These are phyloP conservation scores for Pristionchus exspectatus DNA, from an alignment of 2,888 invertebrate species.

Conservation along the genomic window DNA sequence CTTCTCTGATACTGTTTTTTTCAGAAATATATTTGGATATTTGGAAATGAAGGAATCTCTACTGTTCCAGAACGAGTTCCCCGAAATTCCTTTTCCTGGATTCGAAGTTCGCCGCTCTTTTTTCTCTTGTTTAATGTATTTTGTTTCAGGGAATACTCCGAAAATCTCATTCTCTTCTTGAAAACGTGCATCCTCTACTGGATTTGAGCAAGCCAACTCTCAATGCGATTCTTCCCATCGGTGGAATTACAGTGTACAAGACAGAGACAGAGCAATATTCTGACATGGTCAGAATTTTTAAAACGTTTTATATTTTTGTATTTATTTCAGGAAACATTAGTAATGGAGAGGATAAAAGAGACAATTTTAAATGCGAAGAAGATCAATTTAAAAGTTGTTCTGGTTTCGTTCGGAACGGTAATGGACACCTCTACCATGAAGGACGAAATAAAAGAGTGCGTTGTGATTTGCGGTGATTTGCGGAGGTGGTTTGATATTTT, in stretches of 20 bases:
- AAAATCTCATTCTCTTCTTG: neutral
- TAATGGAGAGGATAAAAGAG: neutral
- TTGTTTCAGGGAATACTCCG: neutral
- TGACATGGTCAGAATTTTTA: neutral
- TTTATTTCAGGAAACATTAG: neutral
- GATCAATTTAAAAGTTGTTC: neutral
- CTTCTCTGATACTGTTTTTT: neutral
- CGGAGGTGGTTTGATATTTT: no score
- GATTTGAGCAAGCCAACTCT: conserved; percentile 26
- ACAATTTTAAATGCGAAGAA: neutral
- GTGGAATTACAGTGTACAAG: neutral
- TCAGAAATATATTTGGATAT: neutral
- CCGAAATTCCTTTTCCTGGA: neutral
- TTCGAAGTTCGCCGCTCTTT: neutral
- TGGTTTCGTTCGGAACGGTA: neutral
- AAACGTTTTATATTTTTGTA: neutral
- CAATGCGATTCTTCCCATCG: conserved; percentile 6
- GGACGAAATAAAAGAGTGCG: neutral
- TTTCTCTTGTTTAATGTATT: neutral
- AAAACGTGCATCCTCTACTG: conserved; percentile 18
- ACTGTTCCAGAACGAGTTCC: neutral
- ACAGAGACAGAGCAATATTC: neutral
- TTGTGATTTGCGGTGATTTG: neutral
- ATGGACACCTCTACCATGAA: neutral
- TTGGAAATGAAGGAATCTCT: neutral